Percentiles rank a stretch among this genome's conserved stretches.
phyloP scores from a whole-genome alignment of 2,888 invertebrate species.

The Erebia aethiops region DNA sequence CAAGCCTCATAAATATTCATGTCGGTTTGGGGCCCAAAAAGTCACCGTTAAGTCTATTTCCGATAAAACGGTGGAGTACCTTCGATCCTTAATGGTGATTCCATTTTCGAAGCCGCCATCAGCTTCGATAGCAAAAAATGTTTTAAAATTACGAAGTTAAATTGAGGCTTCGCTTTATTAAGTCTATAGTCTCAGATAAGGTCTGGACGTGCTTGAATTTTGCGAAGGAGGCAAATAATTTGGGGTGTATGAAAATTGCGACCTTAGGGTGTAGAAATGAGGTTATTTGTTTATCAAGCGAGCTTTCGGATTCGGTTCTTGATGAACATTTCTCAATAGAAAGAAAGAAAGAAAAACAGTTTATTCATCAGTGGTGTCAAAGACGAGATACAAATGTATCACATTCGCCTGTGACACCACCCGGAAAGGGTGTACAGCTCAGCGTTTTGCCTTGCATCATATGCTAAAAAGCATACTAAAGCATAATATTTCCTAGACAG shows the following conservation, averaged over 20 bases:
- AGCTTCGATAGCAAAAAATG: slow-evolving; percentile 48
- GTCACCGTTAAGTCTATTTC: slow-evolving; percentile 77
- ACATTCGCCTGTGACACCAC: too few species aligned
- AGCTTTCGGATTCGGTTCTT: background rate
- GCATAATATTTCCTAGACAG: too few species aligned
- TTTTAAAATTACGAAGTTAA: slow-evolving; percentile 48
- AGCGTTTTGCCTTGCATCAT: too few species aligned
- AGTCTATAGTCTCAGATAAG: slow-evolving; percentile 34
- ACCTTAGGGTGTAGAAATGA: background rate
- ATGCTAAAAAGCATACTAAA: too few species aligned
- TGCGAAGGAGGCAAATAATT: slow-evolving; percentile 16
- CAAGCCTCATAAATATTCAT: slow-evolving; percentile 78
- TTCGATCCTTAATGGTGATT: slow-evolving; percentile 63
- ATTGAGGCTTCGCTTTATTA: slow-evolving; percentile 38
- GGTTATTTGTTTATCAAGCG: background rate
- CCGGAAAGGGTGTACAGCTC: too few species aligned
- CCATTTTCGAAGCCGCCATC: slow-evolving; percentile 54
- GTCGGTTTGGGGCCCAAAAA: slow-evolving; percentile 69
- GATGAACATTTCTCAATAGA: background rate
- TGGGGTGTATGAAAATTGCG: background rate
- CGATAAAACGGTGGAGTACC: slow-evolving; percentile 67
- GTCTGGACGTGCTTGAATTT: slow-evolving; percentile 27
- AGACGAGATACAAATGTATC: too few species aligned
- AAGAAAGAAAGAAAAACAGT: too few species aligned
- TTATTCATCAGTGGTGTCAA: too few species aligned